Evolutionary conservation across 2,797 vertebrate species (phyloP), one percentile per base, ranked within the genome.

Genomic region (Sebastes iracundus): DNA sequence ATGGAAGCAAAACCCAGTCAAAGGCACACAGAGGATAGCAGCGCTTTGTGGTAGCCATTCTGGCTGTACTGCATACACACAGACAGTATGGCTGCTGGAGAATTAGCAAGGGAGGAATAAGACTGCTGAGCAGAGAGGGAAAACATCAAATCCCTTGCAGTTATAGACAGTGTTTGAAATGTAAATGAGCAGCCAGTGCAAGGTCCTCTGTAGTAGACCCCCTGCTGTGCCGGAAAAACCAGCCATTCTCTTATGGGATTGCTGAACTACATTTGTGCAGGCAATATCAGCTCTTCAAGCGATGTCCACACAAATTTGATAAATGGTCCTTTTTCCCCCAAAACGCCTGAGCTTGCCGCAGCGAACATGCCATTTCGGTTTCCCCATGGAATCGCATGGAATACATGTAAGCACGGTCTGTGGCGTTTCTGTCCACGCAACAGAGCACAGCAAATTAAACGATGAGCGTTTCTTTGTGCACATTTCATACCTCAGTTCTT

Each of bases 61-160:
- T 88, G 88, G 87, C 83, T 83, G 79, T 58, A 69, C 88, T 84
- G 91, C 90, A 91, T 61, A 82, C 84, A 86, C 89, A 79, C 85
- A 90, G 89, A 90, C 93, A 87, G 86, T 86, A 90, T 87, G 93
- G 92, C 90, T 92, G 88, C 88, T 66, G 92, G 85, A 92, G 93
- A 92, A 94, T 92, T 91, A 92, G 87, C 92, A 72, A 30, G 90
- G 88, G 92, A 93, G 88, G 86, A 92, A 88, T 87, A 92, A 92
- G 92, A 90, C 89, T 90, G 92, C 90, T 79, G 88, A 92, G 85
- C 91, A 86, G 84, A 89, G 90, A 88, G 90, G 90, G 91, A 93
- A 93, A 93, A 93, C 91, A 94, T 94, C 91, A 94, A 94, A 94
- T 94, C 93, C 92, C 94, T 94, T 81, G 93, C 92, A 95, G 94